Evolutionary conservation across 2,113 vertebrate species (phyloP).

Genomic region (Tragelaphus buxtoni): DNA sequence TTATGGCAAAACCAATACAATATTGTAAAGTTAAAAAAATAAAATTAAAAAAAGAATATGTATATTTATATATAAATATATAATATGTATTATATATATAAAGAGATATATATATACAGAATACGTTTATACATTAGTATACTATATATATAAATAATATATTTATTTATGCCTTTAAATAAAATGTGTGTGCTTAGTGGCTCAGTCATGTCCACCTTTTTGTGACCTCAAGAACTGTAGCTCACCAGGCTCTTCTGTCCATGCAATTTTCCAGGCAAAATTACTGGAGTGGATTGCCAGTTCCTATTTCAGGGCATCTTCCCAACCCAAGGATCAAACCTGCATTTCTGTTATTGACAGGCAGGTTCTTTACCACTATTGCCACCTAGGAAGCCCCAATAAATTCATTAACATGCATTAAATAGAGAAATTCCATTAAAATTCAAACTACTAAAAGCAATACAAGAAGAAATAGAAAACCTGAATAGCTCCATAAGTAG

Average conservation of each 20-base stretch:
- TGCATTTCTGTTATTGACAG: background rate
- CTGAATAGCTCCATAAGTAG: background rate
- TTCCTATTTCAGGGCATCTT: background rate
- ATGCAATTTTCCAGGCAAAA: background rate
- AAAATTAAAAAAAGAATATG: too few species aligned
- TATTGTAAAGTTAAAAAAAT: too few species aligned
- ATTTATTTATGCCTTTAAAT: too few species aligned
- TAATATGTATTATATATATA: background rate
- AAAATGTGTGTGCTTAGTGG: too few species aligned
- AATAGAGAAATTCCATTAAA: background rate
- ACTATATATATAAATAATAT: background rate
- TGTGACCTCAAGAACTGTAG: background rate
- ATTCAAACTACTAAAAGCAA: background rate
- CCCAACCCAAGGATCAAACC: background rate
- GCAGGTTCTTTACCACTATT: background rate
- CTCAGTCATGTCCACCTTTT: too few species aligned
- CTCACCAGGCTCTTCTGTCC: background rate
- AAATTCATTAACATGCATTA: background rate
- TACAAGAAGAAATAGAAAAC: background rate
- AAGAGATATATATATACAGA: background rate
- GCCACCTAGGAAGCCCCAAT: background rate
- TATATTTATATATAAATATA: background rate
- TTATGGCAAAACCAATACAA: too few species aligned
- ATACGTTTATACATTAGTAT: background rate
- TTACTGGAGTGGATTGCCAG: background rate